Evolutionary conservation across 1,140 invertebrate species (phyloP), one percentile per base, ranked within the genome.

Genomic region (Drosophila fuyamai): DNA sequence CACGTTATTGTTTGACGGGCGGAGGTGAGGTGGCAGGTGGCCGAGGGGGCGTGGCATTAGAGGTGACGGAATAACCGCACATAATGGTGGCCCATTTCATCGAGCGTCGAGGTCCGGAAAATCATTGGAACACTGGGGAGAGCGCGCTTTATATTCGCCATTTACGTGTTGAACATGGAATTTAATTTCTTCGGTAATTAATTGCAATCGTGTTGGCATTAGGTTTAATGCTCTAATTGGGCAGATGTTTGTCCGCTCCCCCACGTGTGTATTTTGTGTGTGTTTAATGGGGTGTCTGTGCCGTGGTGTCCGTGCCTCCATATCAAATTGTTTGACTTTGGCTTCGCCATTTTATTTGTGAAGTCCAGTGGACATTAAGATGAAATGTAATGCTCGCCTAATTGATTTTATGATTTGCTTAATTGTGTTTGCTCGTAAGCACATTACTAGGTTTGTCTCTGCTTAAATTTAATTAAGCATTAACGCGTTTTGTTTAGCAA

Each of bases 111-210:
- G 44, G 23, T 29, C 10, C 14, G 41, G 35, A 57, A 44, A 41
- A 44, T 43, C 54, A 48, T 41, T 44, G 38, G 53, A 58, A 50
- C 5, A 27, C 3, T 10, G 48, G 35, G 40, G 29, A 36, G 51
- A 50, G 14, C 32, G 47, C 55, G 72, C 67, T 76, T 86, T 79
- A 86, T 86, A 86, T 89, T 83, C 76, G 65, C 51, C 55, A 76
- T 81, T 76, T 72, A 89, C 84, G 84, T 89, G 84, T 89, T 89
- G 84, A 89, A 81, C 84, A 84, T 89, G 77, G 77, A 89, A 89
- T 89, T 89, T 89, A 89, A 89, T 89, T 89, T 89, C 84, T 81
- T 89, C 71, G 84, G 84, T 89, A 89, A 89, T 89, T 89, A 89
- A 89, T 89, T 89, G 84, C 84, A 89, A 89, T 89, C 84, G 84